These are phyloP conservation scores for Ciconia maguari DNA, from an alignment of 2,113 vertebrate genomes.

Conservation along the genomic window DNA sequence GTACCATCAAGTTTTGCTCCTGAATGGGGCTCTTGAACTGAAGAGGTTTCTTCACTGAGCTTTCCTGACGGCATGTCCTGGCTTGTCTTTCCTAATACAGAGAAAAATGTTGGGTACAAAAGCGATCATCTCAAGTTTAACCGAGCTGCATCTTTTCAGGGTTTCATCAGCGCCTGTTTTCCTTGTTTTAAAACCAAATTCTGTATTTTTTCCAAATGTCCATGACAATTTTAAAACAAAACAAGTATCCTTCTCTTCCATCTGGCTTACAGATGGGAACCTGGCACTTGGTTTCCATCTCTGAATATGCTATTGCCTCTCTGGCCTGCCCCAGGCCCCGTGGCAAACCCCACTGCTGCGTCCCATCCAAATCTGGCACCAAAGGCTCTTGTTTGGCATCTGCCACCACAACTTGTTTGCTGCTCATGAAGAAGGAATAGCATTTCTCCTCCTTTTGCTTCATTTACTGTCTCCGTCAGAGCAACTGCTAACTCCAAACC, in stretches of 20 bases:
- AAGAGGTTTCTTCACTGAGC: neutral
- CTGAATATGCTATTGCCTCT: neutral
- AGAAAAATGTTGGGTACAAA: neutral
- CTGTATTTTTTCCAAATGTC: neutral
- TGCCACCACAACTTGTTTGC: neutral
- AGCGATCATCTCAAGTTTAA: neutral
- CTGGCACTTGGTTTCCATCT: neutral
- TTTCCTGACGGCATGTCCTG: neutral
- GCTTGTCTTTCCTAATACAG: neutral
- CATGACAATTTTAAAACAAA: conserved; percentile 23
- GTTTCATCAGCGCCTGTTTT: neutral
- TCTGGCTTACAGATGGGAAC: conserved; percentile 47
- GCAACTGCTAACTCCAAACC: neutral
- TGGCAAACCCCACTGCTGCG: neutral
- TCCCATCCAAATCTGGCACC: fast-evolving
- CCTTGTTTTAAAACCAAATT: neutral
- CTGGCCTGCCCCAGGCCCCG: fast-evolving
- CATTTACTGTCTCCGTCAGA: neutral
- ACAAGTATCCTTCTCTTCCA: conserved; percentile 17
- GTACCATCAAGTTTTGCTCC: neutral
- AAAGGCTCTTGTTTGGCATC: neutral
- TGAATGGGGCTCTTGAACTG: neutral
- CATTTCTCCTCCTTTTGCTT: neutral
- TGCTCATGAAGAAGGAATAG: neutral
- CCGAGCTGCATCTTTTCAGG: neutral